Base-by-base conservation (phyloP, 2,797 vertebrate genomes). In the Phaenicophaeus curvirostris region DNA sequence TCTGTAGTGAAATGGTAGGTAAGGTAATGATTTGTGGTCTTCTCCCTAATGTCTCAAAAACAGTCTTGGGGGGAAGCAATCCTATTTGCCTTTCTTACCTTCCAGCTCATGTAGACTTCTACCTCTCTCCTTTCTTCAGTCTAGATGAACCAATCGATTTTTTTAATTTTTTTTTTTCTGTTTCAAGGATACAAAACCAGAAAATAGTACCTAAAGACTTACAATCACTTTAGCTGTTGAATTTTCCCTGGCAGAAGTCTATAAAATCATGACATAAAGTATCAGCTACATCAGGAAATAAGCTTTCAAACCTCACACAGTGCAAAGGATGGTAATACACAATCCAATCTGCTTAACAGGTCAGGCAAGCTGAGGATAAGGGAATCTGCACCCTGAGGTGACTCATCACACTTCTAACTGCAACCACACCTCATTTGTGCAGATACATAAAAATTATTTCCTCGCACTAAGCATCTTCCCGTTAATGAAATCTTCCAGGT, bases 381-480 rank as follows among this genome's bases (percentile, higher is more conserved):
- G 90, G 25, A 77, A 50, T 76, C 30, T 71, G 39, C 33, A 57
- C 35, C 21, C 39, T 53, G 54, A 85, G 35, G 8, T 24, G 61
- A 41, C 31, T 76, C 23, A 44, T 71, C 48, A 79, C 42, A 83
- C 67, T 91, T 39, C 23, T 53, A 89, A 5, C 87, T 92, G 61
- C 13, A 87, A 58, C 7, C 28, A 48, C 73, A 39, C 5, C 1
- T 68, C 25, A 74, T 82, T 90, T 6, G 9, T 72, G 55, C 37
- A 71, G 82, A 42, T 14, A n/a, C 68, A 25, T 57, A 72, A 89
- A 87, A 90, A 85, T 28, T 82, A 90, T 84, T 91, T 84, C 58
- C 41, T 91, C 48, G 73, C 19, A 83, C 42, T 89, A 90, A 88
- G 18, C 35, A 75, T 53, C 4, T 48, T 94, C 14, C 53, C 46